phyloP scores from a whole-genome alignment of 2,797 vertebrate genomes.

The Liparis tanakae region DNA sequence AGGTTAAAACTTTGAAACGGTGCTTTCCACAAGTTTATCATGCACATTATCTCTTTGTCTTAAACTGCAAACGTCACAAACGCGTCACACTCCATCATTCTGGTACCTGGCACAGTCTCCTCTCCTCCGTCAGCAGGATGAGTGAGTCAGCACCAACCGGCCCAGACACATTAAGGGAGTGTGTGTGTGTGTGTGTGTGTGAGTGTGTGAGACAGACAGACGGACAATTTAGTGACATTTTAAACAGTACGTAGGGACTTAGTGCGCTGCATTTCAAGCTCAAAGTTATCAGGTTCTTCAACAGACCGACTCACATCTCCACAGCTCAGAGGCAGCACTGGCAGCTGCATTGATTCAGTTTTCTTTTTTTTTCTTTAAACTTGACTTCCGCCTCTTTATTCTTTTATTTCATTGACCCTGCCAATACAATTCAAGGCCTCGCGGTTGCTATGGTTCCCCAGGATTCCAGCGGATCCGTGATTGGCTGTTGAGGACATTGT shows the following conservation, averaged over 20 bases:
- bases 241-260: conserved; percentile 17
- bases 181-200: conserved; percentile 18
- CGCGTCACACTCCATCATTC: conserved; percentile 14
- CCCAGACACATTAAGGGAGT: conserved; percentile 16
- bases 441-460: conserved; percentile 78
- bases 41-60: background rate
- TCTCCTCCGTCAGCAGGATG: conserved; percentile 32
- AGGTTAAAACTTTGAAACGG: background rate
- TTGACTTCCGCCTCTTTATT: conserved; percentile 75
- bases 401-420: conserved; percentile 64
- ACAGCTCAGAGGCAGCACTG: conserved; percentile 50
- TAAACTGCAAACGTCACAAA: background rate
- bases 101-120: conserved; percentile 27
- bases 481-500: conserved; percentile 70
- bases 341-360: conserved; percentile 44
- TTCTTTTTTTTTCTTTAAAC: conserved; percentile 54
- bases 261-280: conserved; percentile 36
- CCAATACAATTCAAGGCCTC: conserved; percentile 74
- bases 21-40: conserved; percentile 4
- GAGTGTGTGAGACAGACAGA: conserved; percentile 32
- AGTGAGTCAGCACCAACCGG: conserved; percentile 35
- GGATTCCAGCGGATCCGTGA: conserved; percentile 64
- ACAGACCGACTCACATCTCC: conserved; percentile 51
- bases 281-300: conserved; percentile 40
- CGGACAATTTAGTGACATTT: conserved; percentile 33